Base-by-base conservation (phyloP, 2,888 invertebrate genomes). In the Hanleya hanleyi region DNA sequence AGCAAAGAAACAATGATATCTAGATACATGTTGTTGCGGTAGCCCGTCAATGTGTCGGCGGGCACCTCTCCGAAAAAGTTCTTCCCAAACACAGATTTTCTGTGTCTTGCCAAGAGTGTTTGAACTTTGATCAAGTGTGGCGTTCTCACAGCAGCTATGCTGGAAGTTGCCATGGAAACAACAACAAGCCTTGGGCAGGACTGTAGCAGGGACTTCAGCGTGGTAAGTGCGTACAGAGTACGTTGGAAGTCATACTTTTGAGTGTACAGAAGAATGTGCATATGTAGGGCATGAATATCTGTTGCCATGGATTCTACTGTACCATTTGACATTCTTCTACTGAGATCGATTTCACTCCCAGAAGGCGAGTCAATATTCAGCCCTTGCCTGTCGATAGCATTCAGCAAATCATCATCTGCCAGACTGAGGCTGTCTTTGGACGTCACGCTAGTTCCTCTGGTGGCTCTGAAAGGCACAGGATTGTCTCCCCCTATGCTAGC, bases 241-340 rank as follows among this genome's bases (percentile, higher is more conserved):
- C 94, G 93, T 72, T 93, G 93, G 0, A 94, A 94, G 88, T 96
- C 96, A 84, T 95, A 95, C 26, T 95, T 93, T 77, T 94, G 94
- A 81, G 94, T 93, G 87, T 96, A 96, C 1, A 97, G 91, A 51
- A 96, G 92, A 91, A 97, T 93, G 87, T 96, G 96, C 32, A 95
- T 95, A 88, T 96, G 96, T 73, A 95, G 93, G 35, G 94, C 94
- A 88, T 95, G 95, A 47, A 95, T 92, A 47, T 83, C 85, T 9
- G 90, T 87, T 3, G 88, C 83, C 69, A 86, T 86, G 32, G 78
- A 77, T 7, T 71, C 71, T 9, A 37, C 66, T 2, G 36, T 57
- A 22, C 9, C 38, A 9, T 71, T 71, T 22, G 71, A 41, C 15
- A 73, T 76, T 61, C 75, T 73, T 9, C 50, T 62, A 18, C 57